Evolutionary conservation across 2,113 vertebrate genomes (phyloP).

Genomic region (Gavialis gangeticus): DNA sequence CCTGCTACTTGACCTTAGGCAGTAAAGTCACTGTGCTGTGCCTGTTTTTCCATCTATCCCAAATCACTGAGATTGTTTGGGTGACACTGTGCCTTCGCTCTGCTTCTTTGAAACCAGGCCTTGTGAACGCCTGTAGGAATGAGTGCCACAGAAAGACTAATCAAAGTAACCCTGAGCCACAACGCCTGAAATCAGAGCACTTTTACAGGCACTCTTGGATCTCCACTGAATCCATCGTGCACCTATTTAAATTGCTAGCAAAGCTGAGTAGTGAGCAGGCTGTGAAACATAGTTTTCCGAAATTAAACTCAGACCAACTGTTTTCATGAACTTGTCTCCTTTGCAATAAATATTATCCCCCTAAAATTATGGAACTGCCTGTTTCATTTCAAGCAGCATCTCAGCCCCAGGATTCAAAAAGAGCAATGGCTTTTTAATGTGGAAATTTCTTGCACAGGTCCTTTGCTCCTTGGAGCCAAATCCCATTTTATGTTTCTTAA

Average conservation of each 20-base stretch:
- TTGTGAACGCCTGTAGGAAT: not conserved
- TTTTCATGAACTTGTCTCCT: conserved; percentile 78
- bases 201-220: not conserved
- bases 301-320: conserved; percentile 66
- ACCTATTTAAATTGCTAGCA: conserved; percentile 36
- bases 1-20: not conserved
- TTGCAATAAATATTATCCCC: conserved; percentile 77
- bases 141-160: not conserved
- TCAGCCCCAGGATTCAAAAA: conserved; percentile 62
- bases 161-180: not conserved
- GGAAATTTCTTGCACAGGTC: conserved; percentile 80
- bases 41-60: not conserved
- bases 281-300: conserved; percentile 19
- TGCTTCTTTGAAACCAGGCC: not conserved
- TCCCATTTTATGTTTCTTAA: conserved; percentile 69
- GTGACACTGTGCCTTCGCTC: not conserved
- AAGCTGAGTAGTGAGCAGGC: not conserved
- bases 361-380: conserved; percentile 80
- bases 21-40: accelerated
- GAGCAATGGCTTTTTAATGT: conserved; percentile 82
- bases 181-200: accelerated
- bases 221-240: not conserved
- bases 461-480: conserved; percentile 71
- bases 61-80: not conserved
- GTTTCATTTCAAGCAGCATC: conserved; percentile 78